Evolutionary conservation across 2,797 vertebrate genomes (phyloP).

Genomic region (Clarias laeviceps): DNA sequence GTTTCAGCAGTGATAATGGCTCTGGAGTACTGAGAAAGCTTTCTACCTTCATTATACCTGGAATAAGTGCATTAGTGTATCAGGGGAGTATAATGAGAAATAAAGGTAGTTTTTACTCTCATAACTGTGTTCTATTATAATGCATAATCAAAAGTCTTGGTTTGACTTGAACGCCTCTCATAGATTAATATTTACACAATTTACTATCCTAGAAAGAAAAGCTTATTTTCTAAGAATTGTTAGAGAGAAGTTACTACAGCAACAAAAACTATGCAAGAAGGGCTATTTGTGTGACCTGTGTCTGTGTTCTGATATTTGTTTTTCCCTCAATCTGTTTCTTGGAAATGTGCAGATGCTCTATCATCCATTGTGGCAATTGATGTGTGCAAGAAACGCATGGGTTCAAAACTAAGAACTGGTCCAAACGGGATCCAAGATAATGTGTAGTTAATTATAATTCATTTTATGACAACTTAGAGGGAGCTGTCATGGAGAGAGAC

Average conservation of each 20-base stretch:
- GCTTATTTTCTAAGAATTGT: neutral
- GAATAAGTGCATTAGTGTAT: too few species aligned
- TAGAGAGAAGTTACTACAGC: neutral
- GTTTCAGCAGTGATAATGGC: too few species aligned
- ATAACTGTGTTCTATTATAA: too few species aligned
- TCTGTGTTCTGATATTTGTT: neutral
- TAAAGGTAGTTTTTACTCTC: too few species aligned
- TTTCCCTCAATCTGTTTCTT: neutral
- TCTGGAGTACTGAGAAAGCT: too few species aligned
- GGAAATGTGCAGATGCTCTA: neutral
- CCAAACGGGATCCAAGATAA: neutral
- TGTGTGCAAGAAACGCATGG: neutral
- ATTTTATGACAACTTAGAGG: neutral
- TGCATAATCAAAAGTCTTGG: too few species aligned
- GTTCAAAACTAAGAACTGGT: neutral
- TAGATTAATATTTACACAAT: neutral
- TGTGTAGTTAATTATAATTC: conserved; percentile 1
- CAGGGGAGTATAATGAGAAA: too few species aligned
- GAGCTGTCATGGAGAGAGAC: neutral
- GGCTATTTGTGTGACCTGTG: neutral
- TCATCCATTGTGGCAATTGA: neutral
- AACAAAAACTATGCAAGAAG: neutral
- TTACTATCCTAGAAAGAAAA: neutral
- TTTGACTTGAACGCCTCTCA: too few species aligned
- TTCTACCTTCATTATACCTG: too few species aligned